These are phyloP conservation scores for Pao palembangensis DNA, from an alignment of 2,113 vertebrate species.

Conservation along the genomic window DNA sequence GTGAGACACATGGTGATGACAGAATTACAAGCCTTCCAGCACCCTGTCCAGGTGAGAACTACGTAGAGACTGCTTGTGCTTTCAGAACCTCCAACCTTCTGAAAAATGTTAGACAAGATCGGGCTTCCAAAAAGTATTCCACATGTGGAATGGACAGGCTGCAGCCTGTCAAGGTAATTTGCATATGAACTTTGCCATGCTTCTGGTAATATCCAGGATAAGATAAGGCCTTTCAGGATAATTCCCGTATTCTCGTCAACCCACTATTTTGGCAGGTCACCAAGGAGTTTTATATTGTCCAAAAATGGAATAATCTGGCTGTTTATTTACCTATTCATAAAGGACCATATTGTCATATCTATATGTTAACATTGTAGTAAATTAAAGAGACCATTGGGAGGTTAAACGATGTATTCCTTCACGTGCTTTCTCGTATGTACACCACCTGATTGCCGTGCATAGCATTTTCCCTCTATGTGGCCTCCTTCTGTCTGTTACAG, in stretches of 20 bases:
- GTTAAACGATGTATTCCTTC: neutral
- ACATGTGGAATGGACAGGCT: neutral
- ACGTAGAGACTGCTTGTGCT: neutral
- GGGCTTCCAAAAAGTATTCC: slow-evolving; percentile 1
- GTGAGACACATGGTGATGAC: slow-evolving; percentile 57
- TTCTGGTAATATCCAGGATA: slow-evolving; percentile 42
- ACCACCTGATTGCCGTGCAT: slow-evolving; percentile 20
- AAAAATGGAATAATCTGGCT: neutral
- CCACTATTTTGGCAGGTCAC: slow-evolving; percentile 29
- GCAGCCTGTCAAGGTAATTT: slow-evolving; percentile 6
- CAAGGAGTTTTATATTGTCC: neutral
- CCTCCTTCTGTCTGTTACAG: slow-evolving; percentile 48
- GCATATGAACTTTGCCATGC: slow-evolving; percentile 1
- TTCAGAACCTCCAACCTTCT: slow-evolving; percentile 15
- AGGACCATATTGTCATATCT: neutral
- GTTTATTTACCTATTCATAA: neutral
- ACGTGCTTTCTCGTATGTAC: slow-evolving; percentile 5
- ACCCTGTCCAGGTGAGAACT: slow-evolving; percentile 62
- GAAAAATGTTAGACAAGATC: neutral
- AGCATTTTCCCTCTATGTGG: neutral
- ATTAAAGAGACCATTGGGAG: neutral
- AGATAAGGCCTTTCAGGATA: slow-evolving; percentile 19
- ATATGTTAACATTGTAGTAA: too few species aligned
- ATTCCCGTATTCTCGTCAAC: slow-evolving; percentile 32
- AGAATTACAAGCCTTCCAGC: slow-evolving; percentile 63